Conservation (phyloP, 2,797 vertebrate genomes). For the Neopelma chrysocephalum region DNA sequence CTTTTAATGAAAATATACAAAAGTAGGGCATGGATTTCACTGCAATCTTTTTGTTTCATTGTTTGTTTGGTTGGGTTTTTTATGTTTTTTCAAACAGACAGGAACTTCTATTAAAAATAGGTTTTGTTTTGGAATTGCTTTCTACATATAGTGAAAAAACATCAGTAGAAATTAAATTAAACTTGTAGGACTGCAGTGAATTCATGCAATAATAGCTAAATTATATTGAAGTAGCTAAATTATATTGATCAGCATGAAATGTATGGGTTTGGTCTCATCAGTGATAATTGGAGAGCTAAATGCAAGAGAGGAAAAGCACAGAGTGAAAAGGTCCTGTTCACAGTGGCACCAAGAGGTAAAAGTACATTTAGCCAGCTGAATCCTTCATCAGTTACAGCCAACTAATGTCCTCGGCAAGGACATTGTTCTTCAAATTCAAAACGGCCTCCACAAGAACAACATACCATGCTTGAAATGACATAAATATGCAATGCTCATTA, state of each 20-base stretch:
- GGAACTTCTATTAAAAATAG: not conserved
- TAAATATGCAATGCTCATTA: conserved; percentile 47
- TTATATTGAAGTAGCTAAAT: conserved; percentile 41
- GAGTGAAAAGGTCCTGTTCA: conserved; percentile 51
- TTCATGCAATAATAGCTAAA: conserved; percentile 45
- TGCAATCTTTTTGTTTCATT: not conserved
- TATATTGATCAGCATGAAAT: conserved; percentile 62
- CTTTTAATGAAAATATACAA: conserved; percentile 28
- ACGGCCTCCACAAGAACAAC: conserved; percentile 49
- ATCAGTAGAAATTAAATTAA: not conserved
- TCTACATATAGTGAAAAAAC: not conserved
- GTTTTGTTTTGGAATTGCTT: not conserved
- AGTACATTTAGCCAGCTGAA: conserved; percentile 68
- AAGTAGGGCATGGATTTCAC: conserved; percentile 37
- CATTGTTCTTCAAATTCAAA: conserved; percentile 57
- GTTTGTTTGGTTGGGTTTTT: not conserved
- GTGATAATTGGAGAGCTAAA: conserved; percentile 14
- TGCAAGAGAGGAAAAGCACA: conserved; percentile 3
- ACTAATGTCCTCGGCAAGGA: conserved; percentile 49
- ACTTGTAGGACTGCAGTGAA: conserved; percentile 43
- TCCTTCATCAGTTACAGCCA: conserved; percentile 56
- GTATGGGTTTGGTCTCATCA: conserved; percentile 30
- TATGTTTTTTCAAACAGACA: not conserved
- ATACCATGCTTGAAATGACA: conserved; percentile 32
- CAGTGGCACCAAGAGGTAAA: conserved; percentile 82